Evolutionary conservation across 2,888 invertebrate species (phyloP).

Genomic region (Plebejus anna): DNA sequence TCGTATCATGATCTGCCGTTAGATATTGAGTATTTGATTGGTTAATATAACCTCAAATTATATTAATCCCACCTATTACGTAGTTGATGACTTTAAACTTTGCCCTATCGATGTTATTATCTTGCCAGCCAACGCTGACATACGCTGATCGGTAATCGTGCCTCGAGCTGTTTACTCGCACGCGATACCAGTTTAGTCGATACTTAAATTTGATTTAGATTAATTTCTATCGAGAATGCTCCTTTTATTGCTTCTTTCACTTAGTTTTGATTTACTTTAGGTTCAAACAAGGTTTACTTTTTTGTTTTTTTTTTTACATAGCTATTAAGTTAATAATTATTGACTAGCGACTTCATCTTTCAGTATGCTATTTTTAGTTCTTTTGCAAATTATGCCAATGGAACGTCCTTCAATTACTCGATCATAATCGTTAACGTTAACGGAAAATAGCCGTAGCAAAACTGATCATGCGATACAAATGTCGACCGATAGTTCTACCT

Average conservation of each 20-base stretch:
- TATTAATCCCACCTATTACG: not conserved
- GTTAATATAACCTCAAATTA: not conserved
- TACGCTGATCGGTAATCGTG: slow-evolving; percentile 47
- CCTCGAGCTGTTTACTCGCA: slow-evolving; percentile 49
- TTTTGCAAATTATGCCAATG: not conserved
- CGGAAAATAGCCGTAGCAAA: slow-evolving; percentile 4
- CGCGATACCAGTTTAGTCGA: slow-evolving; percentile 65
- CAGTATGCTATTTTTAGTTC: not conserved
- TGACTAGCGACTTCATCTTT: not conserved
- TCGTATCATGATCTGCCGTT: not conserved
- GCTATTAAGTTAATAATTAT: not conserved
- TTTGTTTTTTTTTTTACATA: not conserved
- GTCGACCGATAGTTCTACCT: not conserved
- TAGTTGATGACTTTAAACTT: slow-evolving; percentile 18
- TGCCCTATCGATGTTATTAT: slow-evolving; percentile 47
- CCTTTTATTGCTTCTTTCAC: not conserved
- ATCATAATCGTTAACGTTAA: not conserved
- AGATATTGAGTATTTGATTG: not conserved
- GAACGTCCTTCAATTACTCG: not conserved
- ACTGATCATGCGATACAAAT: not conserved
- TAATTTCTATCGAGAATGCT: not conserved
- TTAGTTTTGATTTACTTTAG: not conserved
- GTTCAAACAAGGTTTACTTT: not conserved
- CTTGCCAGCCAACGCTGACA: slow-evolving; percentile 55
- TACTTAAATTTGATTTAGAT: slow-evolving; percentile 39